These are phyloP conservation scores for Dendrolimus punctatus DNA, from an alignment of 1,140 invertebrate species.

Conservation along the genomic window DNA sequence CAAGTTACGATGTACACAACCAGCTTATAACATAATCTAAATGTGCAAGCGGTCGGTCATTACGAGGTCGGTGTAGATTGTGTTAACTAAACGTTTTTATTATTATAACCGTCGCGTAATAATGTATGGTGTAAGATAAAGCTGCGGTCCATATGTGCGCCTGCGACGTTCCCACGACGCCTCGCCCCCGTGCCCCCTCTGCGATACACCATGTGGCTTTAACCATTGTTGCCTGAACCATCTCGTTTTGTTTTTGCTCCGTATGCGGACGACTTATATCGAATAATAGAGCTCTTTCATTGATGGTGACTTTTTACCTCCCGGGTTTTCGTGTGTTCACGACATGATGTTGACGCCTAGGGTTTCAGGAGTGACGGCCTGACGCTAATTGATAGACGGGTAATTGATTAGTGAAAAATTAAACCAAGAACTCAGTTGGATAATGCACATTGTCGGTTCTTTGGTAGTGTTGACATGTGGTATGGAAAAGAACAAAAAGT, in stretches of 20 bases:
- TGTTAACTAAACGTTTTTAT: slow-evolving; percentile 58
- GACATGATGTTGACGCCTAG: slow-evolving; percentile 51
- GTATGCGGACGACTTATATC: slow-evolving; percentile 7
- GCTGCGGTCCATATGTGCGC: slow-evolving; percentile 62
- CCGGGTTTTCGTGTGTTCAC: slow-evolving; percentile 36
- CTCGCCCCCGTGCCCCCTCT: slow-evolving; percentile 24
- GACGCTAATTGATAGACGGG: slow-evolving; percentile 53
- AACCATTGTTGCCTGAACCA: slow-evolving; percentile 37
- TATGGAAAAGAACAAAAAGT: slow-evolving; percentile 2
- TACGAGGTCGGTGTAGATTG: slow-evolving; percentile 40
- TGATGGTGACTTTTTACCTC: slow-evolving; percentile 47
- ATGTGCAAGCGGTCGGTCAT: slow-evolving; percentile 32
- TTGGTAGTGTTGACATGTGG: slow-evolving; percentile 2
- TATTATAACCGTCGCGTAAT: slow-evolving; percentile 51
- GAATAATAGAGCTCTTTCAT: slow-evolving; percentile 24
- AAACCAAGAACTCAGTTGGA: slow-evolving; percentile 11
- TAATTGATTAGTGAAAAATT: slow-evolving; percentile 62
- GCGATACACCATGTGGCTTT: slow-evolving; percentile 46
- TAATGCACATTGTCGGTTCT: slow-evolving; percentile 12
- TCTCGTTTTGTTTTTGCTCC: slow-evolving; percentile 13
- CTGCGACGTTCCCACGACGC: slow-evolving; percentile 48
- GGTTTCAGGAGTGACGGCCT: slow-evolving; percentile 50
- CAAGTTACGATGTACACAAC: slow-evolving; percentile 4
- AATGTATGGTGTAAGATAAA: slow-evolving; percentile 54
- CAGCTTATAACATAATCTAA: slow-evolving; percentile 23